phyloP scores from a whole-genome alignment of 2,797 vertebrate species.

The Dicrostonyx torquatus region DNA sequence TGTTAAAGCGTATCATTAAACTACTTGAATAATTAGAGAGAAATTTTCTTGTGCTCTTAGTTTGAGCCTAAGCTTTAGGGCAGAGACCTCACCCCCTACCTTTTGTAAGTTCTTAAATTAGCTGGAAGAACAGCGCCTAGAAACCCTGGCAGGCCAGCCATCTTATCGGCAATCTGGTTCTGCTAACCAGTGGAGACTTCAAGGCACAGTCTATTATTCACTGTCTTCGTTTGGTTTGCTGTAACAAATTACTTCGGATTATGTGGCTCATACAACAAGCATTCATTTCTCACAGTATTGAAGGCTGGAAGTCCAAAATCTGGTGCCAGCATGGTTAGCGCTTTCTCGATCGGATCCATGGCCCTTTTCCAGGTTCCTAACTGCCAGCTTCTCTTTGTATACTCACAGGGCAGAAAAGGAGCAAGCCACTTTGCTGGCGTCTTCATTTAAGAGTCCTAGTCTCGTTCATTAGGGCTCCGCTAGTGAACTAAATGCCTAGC shows the following conservation, averaged over 20 bases:
- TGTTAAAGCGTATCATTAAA: conserved; percentile 83
- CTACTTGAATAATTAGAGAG: conserved; percentile 81
- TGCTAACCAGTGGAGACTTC: background rate
- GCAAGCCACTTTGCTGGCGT: background rate
- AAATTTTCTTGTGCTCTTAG: conserved; percentile 74
- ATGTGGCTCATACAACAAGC: background rate
- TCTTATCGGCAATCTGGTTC: conserved; percentile 10
- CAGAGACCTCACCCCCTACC: conserved; percentile 58
- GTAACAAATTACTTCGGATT: conserved; percentile 31
- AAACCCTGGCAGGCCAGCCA: background rate
- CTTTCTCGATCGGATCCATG: background rate
- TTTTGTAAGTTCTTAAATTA: conserved; percentile 71
- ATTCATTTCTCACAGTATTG: background rate
- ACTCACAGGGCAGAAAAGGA: background rate
- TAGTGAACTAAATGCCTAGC: background rate
- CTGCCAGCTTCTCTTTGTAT: background rate
- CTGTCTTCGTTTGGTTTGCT: background rate
- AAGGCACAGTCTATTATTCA: background rate
- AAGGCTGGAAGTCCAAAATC: background rate
- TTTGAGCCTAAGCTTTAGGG: conserved; percentile 68
- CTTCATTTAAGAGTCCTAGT: background rate
- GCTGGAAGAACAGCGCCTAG: background rate
- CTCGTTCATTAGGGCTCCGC: background rate
- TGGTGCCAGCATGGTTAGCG: background rate
- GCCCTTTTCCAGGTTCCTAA: background rate